Evolutionary conservation across 2,797 vertebrate genomes (phyloP), one percentile per base, ranked within the genome.

Genomic region (Erpetoichthys calabaricus): DNA sequence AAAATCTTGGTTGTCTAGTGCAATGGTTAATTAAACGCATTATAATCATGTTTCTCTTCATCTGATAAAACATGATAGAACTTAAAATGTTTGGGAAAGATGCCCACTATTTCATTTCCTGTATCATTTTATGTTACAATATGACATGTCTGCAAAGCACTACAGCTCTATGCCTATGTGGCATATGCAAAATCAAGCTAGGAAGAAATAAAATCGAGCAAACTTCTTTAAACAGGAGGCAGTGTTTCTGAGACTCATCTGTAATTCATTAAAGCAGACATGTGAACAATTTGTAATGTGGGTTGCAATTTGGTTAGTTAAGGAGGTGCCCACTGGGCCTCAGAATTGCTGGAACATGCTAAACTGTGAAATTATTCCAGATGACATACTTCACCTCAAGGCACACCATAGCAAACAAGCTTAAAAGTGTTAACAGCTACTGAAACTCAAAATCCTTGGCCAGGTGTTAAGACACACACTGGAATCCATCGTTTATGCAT

Each of bases 301-400:
- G 64, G 67, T 71, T 67, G 68, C 60, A 65, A 25, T 25, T 25
- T 25, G 25, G 25, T 25, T 25, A 25, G 25, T 25, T 25, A 25
- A 25, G 25, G 47, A 53, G 57, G 61, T 58, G 62, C 64, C 64
- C 63, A 66, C 63, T 64, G 62, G 53, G 53, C 63, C 62, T 59
- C 46, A 59, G 59, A 62, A 61, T 61, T 59, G 63, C 66, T 65
- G 62, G 59, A 64, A 69, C 56, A 62, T 25, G 56, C 59, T 61
- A 55, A 63, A 64, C 68, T 66, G 67, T 70, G 72, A 71, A 71
- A 71, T 68, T 66, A 65, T 70, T 67, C 67, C 67, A 72, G 70
- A 74, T 72, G 72, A 66, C 67, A 68, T 62, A 63, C 53, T 57
- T 63, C 53, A 68, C 68, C 62, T 65, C 53, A 46, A 58, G 8